Conservation (phyloP, 2,113 vertebrate genomes). For the Rhynchopsitta pachyrhyncha region DNA sequence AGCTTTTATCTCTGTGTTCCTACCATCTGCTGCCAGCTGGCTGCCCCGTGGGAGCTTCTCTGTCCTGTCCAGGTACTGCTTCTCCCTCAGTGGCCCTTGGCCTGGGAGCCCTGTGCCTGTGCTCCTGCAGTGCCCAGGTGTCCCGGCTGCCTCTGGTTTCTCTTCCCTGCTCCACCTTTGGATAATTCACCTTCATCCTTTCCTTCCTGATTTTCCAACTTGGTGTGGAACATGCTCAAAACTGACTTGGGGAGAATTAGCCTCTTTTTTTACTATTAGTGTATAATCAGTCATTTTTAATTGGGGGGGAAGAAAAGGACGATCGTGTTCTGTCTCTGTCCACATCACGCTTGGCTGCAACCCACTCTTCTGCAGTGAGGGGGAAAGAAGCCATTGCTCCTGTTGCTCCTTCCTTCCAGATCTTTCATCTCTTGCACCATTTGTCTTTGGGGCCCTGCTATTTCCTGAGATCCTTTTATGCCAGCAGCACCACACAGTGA, state of each 20-base stretch:
- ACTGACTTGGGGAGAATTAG: neutral
- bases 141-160: neutral
- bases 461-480: neutral
- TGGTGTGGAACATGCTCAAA: neutral
- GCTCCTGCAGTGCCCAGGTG: too few species aligned
- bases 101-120: neutral
- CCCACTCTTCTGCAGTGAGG: neutral
- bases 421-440: neutral
- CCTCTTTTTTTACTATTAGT: neutral
- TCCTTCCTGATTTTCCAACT: neutral
- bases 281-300: fast-evolving
- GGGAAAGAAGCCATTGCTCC: neutral
- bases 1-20: neutral
- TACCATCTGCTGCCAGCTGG: neutral
- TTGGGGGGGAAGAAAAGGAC: neutral
- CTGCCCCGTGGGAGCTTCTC: neutral
- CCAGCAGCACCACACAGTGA: neutral
- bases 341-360: neutral
- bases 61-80: neutral
- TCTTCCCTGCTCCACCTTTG: neutral
- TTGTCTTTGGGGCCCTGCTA: neutral
- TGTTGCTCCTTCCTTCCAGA: neutral
- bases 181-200: too few species aligned
- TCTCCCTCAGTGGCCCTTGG: neutral
- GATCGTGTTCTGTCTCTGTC: neutral